Conservation (phyloP, 37 sponge, comb jelly and placozoan genomes). For the Halisarca cf. caerulea region DNA sequence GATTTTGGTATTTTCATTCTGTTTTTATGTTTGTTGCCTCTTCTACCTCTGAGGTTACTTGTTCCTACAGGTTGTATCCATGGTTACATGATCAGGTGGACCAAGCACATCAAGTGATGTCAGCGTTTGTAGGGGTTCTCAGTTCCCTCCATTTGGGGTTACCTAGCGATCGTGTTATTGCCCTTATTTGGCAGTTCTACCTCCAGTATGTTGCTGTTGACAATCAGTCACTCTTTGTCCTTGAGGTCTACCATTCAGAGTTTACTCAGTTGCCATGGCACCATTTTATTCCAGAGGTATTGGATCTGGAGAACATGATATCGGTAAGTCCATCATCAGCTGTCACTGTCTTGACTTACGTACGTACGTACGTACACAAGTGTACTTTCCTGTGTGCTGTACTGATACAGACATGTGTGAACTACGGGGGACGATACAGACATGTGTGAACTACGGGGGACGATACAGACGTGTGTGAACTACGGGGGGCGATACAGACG, state of each 20-base stretch:
- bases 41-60: too few relatives aligned
- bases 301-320: slow-evolving; percentile 68
- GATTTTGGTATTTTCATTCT: too few relatives aligned
- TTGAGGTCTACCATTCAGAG: slow-evolving; percentile 60
- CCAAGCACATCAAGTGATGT: background rate
- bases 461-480: too few relatives aligned
- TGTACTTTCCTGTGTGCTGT: background rate
- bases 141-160: background rate
- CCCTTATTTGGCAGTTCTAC: slow-evolving; percentile 64
- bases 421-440: too few relatives aligned
- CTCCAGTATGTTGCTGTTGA: slow-evolving; percentile 39
- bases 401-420: background rate
- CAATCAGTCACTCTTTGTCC: slow-evolving; percentile 39
- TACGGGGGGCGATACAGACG: too few relatives aligned
- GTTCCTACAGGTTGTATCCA: background rate
- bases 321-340: slow-evolving; percentile 32
- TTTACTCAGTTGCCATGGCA: slow-evolving; percentile 71
- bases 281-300: slow-evolving; percentile 58
- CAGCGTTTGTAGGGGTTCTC: background rate
- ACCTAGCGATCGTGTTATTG: background rate
- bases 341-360: background rate
- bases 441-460: too few relatives aligned
- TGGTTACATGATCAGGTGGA: slow-evolving; percentile 21
- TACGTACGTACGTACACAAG: background rate
- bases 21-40: too few relatives aligned